Evolutionary conservation across 2,888 invertebrate species (phyloP).

Genomic region (Pristionchus mayeri): DNA sequence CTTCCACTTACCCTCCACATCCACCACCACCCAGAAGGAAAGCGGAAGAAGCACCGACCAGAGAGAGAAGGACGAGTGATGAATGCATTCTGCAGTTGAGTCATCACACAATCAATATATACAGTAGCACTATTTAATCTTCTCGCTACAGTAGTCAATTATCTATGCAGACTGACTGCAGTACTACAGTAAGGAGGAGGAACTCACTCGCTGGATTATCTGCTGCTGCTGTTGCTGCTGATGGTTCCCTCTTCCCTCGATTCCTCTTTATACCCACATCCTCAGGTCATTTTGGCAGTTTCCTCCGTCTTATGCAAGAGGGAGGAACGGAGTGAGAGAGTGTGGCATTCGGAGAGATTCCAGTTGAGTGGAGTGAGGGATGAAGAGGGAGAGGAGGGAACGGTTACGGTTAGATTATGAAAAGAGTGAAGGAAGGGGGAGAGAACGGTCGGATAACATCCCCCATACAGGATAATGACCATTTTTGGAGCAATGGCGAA

Average conservation of each 20-base stretch:
- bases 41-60: constrained; percentile 5
- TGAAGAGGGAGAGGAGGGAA: background rate
- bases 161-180: background rate
- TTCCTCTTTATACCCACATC: background rate
- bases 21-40: constrained; percentile 8
- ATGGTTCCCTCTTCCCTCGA: background rate
- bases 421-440: background rate
- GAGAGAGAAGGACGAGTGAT: constrained; percentile 2
- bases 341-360: background rate
- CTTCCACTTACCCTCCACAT: constrained; percentile 15
- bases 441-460: background rate
- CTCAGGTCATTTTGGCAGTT: constrained; percentile 24
- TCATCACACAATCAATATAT: background rate
- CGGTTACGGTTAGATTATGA: background rate
- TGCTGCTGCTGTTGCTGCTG: background rate
- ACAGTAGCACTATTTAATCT: no score
- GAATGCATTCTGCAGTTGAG: constrained; percentile 8
- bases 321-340: background rate
- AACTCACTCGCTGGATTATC: background rate
- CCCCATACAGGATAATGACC: background rate
- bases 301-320: constrained; percentile 1
- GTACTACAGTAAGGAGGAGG: background rate
- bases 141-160: background rate
- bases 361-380: background rate
- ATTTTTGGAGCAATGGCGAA: constrained; percentile 25